Evolutionary conservation across 2,113 vertebrate genomes (phyloP).

Genomic region (Gopherus evgoodei): DNA sequence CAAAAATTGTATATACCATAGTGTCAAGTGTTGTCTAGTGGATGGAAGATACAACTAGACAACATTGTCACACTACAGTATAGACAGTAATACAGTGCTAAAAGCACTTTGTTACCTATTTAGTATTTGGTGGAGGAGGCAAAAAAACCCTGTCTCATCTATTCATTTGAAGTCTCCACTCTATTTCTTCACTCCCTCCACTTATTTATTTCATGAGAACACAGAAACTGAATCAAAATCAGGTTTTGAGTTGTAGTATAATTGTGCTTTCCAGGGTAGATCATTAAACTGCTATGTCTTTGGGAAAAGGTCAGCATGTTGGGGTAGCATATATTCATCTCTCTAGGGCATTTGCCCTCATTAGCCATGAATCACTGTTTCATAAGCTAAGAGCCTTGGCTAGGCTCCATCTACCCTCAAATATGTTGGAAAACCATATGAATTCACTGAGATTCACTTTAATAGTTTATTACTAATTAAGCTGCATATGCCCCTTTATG

Average conservation of each 20-base stretch:
- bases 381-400: conserved; percentile 77
- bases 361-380: conserved; percentile 78
- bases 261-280: conserved; percentile 81
- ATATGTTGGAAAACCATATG: conserved; percentile 74
- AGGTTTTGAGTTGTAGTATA: conserved; percentile 77
- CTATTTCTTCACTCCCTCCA: conserved; percentile 33
- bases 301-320: conserved; percentile 79
- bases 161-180: not conserved
- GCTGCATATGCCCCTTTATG: conserved; percentile 62
- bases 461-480: conserved; percentile 80
- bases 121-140: not conserved
- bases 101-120: not conserved
- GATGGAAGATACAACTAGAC: not conserved
- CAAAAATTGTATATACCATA: not conserved
- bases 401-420: conserved; percentile 74
- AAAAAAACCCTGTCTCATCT: not conserved
- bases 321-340: conserved; percentile 80
- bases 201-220: conserved; percentile 74
- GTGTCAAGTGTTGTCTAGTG: not conserved
- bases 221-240: conserved; percentile 76
- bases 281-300: conserved; percentile 83
- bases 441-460: conserved; percentile 74
- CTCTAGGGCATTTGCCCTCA: conserved; percentile 80
- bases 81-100: not conserved
- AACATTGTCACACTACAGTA: no score